Evolutionary conservation across 2,113 vertebrate genomes (phyloP), one percentile per base, ranked within the genome.

Genomic region (Pseudonaja textilis): DNA sequence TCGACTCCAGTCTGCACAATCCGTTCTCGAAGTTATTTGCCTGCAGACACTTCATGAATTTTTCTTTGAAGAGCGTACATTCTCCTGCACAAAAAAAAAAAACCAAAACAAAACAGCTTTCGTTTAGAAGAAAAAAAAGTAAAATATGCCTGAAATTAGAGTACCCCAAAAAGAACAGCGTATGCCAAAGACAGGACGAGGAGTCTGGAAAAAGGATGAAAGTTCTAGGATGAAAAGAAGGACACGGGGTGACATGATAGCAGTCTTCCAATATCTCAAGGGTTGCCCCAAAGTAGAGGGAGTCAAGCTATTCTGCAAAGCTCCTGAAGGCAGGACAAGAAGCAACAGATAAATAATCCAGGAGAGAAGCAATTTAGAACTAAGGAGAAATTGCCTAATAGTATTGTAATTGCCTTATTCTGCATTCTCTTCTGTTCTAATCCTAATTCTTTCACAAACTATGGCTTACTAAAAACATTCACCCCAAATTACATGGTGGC

Each of bases 1-100:
- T 99, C 45, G 99, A 98, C 92, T 98, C 97, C 26, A 96, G 95
- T 34, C 99, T 97, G 96, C 99, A 99, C 87, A 95, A 90, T 23
- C 98, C 96, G 94, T 97, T 99, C 95, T 99, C 98, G 74, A 97
- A 99, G 11, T 89, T 94, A 95, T 97, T 99, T 2, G 94, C 97
- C 10, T 94, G 97, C 45, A 99, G 98, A 50, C 99, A 99, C 93
- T 95, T 97, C 99, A 99, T 98, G 93, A 99, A 99, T 2, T 85
- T 98, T 90, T 99, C 98, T 96, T 99, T 99, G 91, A 99, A 99
- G 85, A 85, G 92, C 93, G 98, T 98, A 93, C 98, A 99, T 96
- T 99, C 99, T 59, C 99, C 99, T 99, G 93, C 3, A 93, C 90
- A 6, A 87, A 55, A 50, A 50, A 50, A 8, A 45, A 5, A 45